Conservation (phyloP, 1,140 invertebrate genomes). For the Acromyrmex charruanus region DNA sequence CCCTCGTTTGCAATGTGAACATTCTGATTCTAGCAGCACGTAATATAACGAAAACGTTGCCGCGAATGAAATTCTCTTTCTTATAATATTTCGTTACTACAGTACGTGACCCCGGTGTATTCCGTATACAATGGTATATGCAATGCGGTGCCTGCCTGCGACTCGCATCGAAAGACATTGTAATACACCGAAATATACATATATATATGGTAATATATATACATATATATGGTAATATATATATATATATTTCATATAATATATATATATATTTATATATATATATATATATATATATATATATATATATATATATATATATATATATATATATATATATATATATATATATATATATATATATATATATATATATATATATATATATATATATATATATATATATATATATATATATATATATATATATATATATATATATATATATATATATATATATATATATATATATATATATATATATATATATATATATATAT, state of each 20-base stretch:
- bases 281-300: slow-evolving; percentile 73
- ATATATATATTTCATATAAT: slow-evolving; percentile 23
- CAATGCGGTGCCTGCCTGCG: slow-evolving; percentile 49
- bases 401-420: no score
- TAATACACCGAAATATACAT: slow-evolving; percentile 77
- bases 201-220: slow-evolving; percentile 30
- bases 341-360: no score
- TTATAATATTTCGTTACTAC: slow-evolving; percentile 76
- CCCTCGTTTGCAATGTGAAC: slow-evolving; percentile 47
- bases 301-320: no score
- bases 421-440: no score
- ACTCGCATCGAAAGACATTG: slow-evolving; percentile 70
- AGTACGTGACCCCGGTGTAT: slow-evolving; percentile 69
- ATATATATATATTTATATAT: slow-evolving; percentile 47
- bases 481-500: no score
- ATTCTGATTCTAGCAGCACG: slow-evolving; percentile 49
- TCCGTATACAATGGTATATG: slow-evolving; percentile 71
- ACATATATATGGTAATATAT: neutral
- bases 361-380: no score
- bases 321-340: no score
- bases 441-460: no score
- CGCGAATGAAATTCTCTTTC: slow-evolving; percentile 33
- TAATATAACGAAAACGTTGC: slow-evolving; percentile 44
- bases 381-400: no score
- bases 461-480: no score